Evolutionary conservation across 2,113 vertebrate genomes (phyloP), one percentile per base, ranked within the genome.

Genomic region (Chaetodon auriga): DNA sequence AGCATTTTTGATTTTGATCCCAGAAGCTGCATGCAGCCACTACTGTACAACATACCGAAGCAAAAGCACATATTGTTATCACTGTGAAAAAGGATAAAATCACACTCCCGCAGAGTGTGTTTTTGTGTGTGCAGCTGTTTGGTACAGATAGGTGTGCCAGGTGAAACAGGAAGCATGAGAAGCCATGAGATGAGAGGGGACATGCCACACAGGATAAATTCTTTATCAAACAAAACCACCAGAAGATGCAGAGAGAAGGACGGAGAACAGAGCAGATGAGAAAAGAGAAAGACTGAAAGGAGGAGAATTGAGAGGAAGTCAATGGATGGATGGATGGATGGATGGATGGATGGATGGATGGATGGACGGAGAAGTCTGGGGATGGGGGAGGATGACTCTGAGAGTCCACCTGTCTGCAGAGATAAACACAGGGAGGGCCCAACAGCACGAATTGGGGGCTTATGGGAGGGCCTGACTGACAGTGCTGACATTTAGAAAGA

Each of bases 401-500:
- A 43, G 75, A 80, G 78, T 89, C 80, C 85, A 90, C 88, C 91
- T 93, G 93, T 92, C 89, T 87, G 75, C 75, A 75, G 78, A 90
- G 93, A 94, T 94, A 94, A 95, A 90, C 89, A 84, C 41, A 80
- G 77, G 89, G 87, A 92, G 75, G 87, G 76, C 84, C 81, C 85
- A 53, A 53, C 81, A 89, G 91, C 84, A 85, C 72, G 62, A 86
- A 88, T 80, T 60, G 72, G 68, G 30, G 75, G 75, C 82, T 90
- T 92, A 90, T 88, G 84, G 80, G 83, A 87, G 74, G 79, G 61
- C 79, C 79, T 93, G 94, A 95, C 80, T 93, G 95, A 93, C 95
- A 92, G 90, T 71, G 77, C 82, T 95, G 94, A 95, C 95, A 95
- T 95, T 95, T 95, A 88, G 82, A 92, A 93, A 92, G 89, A 92